A percentile compares a stretch with the other conserved stretches of the same genome.
These are phyloP conservation scores for Colletes collaris DNA, from an alignment of 2,888 invertebrate species.

Conservation along the genomic window DNA sequence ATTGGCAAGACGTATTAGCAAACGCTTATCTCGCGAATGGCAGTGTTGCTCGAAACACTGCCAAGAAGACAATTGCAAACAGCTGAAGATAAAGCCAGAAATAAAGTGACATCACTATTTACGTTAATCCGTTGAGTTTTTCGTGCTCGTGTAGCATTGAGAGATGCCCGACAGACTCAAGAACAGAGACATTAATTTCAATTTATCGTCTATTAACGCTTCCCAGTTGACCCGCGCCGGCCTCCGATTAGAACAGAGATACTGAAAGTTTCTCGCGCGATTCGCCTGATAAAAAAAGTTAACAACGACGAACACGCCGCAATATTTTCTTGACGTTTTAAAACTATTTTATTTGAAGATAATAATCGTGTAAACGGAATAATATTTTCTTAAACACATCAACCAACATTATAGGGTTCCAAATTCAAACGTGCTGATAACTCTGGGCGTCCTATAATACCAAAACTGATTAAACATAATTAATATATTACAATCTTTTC, in stretches of 20 bases:
- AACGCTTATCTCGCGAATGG: not conserved
- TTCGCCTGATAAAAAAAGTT: no score
- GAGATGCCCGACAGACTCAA: not conserved
- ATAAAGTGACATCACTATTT: conserved; percentile 11
- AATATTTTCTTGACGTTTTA: no score
- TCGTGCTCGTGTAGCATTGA: conserved; percentile 12
- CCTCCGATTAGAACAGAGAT: conserved; percentile 31
- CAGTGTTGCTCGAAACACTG: not conserved
- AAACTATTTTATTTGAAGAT: no score
- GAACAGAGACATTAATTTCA: conserved; percentile 48
- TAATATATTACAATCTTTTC: no score
- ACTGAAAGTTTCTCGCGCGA: not conserved
- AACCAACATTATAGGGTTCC: no score
- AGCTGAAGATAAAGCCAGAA: conserved; percentile 25
- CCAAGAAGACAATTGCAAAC: conserved; percentile 14
- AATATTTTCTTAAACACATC: no score
- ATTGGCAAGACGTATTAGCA: not conserved
- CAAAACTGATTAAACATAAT: no score
- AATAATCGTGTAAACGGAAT: no score
- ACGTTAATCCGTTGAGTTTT: conserved; percentile 15
- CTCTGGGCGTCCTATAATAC: no score
- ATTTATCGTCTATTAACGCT: conserved; percentile 46
- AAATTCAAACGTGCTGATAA: no score
- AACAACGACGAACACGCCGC: no score
- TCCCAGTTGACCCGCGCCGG: conserved; percentile 35